Base-by-base conservation (phyloP, 2,113 vertebrate genomes). In the Sceloporus undulatus region DNA sequence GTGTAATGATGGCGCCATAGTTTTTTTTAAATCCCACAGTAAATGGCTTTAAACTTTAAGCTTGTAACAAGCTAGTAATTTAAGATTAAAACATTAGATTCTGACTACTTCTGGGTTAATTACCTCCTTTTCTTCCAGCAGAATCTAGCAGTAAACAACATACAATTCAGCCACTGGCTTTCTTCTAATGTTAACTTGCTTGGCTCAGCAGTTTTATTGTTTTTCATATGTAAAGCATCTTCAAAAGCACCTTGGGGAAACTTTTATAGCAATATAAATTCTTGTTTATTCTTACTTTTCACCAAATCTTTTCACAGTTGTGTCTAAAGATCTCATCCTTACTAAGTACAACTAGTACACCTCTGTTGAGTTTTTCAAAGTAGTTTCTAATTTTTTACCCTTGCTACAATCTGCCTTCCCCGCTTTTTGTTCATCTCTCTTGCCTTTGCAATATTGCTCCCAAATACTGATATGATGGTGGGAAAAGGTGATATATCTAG, bases 181-280 rank as follows among this genome's bases (percentile, higher is more conserved):
- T 48, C 19, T 16, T 10, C 23, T 52, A 40, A 71, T 21, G 10
- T 85, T 91, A 66, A 42, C 34, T 74, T 79, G 77, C 82, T 73
- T 85, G 48, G 62, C 19, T 85, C 82, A 87, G 48, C 10, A n/a
- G 34, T 71, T 86, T 90, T 85, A 52, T 76, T 59, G 29, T 77
- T 68, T 84, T 89, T 86, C 70, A 90, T 23, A 2, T 80, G 23
- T 42, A 88, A 90, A 27, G 34, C 21, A 66, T 34, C 40, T 85
- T 75, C 75, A 93, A 88, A 91, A 25, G 79, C 91, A 38, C 18
- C 40, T 85, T 84, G 13, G 77, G 66, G 62, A 86, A 27, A 70
- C 82, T 85, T 89, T 87, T 38, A 84, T 79, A 83, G 52, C 23
- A 89, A 84, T 70, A 5, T 85, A 34, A 48, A 19, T 87, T 62